Base-by-base conservation (phyloP, 2,888 invertebrate species). In the Stenodema calcarata region DNA sequence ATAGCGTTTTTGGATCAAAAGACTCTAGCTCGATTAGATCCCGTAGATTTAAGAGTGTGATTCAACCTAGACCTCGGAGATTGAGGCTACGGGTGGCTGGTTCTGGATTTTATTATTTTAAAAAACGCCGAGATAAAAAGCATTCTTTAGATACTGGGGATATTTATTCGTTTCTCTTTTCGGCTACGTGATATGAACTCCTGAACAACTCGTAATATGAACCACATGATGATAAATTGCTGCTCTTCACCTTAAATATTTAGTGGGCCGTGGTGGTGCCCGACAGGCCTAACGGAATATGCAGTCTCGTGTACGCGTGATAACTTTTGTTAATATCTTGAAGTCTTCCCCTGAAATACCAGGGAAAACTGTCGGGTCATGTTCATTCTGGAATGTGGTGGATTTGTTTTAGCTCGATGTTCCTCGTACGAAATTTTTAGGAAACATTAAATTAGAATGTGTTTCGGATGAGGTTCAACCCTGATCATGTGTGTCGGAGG, bases 131-230 rank as follows among this genome's bases (percentile, higher is more conserved):
- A 73, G 80, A 50, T 80, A 54, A 44, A 54, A 47, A 27, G n/a
- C 50, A n/a, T 14, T 42, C 27, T 30, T 35, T 14, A 50, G 50
- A 54, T 30, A 23, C 47, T 12, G 50, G n/a, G 30, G 27, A 44
- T 54, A 50, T 50, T 44, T 80, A 50, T 80, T 14, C 27, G 80
- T 80, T 44, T 80, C 47, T 47, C 54, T 50, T 54, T 80, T 28
- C 44, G 78, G 28, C 80, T 80, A 80, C 80, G 80, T 80, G 80
- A 80, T 80, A 30, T 54, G 50, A 80, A 54, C 80, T 41, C 41
- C 78, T 44, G 78, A 78, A 23, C 78, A 78, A 80, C 80, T 28
- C 44, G 50, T 80, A 80, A 50, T 47, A 80, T 78, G 78, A 78
- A 42, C 30, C 80, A 35, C 62, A 9, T 62, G 62, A 62, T 62